Evolutionary conservation across 1,140 invertebrate species (phyloP).

Genomic region (Drosophila ohnishii): DNA sequence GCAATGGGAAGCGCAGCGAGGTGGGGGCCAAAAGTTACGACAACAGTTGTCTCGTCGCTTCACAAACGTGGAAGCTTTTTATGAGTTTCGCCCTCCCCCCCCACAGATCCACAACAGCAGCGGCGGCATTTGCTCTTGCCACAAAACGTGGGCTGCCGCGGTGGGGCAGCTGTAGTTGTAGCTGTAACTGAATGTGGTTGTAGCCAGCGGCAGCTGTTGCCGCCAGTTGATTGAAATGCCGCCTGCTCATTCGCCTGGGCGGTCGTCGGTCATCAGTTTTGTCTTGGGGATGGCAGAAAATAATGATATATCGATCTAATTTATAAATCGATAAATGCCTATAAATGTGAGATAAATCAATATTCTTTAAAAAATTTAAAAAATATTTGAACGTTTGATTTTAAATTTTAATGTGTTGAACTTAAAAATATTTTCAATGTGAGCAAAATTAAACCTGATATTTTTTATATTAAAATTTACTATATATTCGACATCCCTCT

Average conservation of each 20-base stretch:
- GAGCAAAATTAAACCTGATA: too few relatives aligned
- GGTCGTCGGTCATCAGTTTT: conserved; percentile 42
- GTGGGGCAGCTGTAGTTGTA: conserved; percentile 18
- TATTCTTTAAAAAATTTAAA: background rate
- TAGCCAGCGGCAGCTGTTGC: conserved; percentile 51
- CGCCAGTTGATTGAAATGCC: conserved; percentile 55
- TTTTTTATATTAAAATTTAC: too few relatives aligned
- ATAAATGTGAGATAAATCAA: background rate
- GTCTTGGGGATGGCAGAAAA: background rate
- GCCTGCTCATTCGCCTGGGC: conserved; percentile 55
- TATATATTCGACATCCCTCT: background rate
- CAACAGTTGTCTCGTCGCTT: conserved; percentile 56
- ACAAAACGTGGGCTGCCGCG: conserved; percentile 55
- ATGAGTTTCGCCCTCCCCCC: conserved; percentile 58
- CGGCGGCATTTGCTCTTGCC: conserved; percentile 40
- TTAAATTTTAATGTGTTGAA: background rate
- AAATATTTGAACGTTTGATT: too few relatives aligned
- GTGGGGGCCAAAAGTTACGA: conserved; percentile 58
- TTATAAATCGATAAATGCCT: background rate
- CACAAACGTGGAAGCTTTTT: conserved; percentile 73
- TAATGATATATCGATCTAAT: background rate
- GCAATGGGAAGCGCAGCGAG: conserved; percentile 5
- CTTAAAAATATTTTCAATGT: background rate
- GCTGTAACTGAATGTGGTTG: conserved; percentile 6
- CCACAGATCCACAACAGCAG: conserved; percentile 35